These are phyloP conservation scores for Corticium candelabrum DNA, from an alignment of 37 sponge, comb jelly and placozoan genomes.

Conservation along the genomic window DNA sequence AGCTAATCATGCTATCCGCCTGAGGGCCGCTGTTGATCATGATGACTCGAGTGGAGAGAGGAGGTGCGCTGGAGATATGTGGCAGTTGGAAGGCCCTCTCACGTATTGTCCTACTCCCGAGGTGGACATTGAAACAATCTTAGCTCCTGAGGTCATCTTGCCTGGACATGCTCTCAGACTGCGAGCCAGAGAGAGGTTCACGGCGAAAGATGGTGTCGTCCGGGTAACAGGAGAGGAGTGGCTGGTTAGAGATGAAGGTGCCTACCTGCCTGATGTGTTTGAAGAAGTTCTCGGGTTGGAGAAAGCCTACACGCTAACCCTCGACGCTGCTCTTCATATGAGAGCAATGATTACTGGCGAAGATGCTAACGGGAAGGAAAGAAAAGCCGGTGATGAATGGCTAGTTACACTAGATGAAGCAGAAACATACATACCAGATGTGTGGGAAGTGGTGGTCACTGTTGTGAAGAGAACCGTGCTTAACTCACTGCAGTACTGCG, in stretches of 20 bases:
- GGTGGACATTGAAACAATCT: slow-evolving; percentile 34
- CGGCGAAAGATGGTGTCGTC: slow-evolving; percentile 36
- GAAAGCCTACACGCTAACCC: slow-evolving; percentile 47
- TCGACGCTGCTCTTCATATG: slow-evolving; percentile 64
- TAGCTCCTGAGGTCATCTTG: slow-evolving; percentile 44
- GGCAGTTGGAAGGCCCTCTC: slow-evolving; percentile 77
- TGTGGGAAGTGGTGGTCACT: slow-evolving; percentile 64
- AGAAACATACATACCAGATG: slow-evolving; percentile 66
- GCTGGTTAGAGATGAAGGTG: slow-evolving; percentile 77
- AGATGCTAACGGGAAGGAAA: neutral
- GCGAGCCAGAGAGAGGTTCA: slow-evolving; percentile 50
- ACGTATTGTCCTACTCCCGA: slow-evolving; percentile 70
- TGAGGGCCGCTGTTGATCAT: slow-evolving; percentile 44
- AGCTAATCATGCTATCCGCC: slow-evolving; percentile 66
- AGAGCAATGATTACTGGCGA: slow-evolving; percentile 14
- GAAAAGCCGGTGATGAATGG: slow-evolving; percentile 79
- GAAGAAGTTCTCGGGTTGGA: slow-evolving; percentile 48
- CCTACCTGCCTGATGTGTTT: slow-evolving; percentile 73
- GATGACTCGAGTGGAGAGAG: slow-evolving; percentile 33
- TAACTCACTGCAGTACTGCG: slow-evolving; percentile 62
- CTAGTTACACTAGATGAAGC: slow-evolving; percentile 61
- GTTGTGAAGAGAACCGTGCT: slow-evolving; percentile 60
- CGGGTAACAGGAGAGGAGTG: slow-evolving; percentile 74
- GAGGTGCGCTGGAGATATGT: slow-evolving; percentile 54
- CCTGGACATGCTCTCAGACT: slow-evolving; percentile 63